Percentiles rank a stretch among this genome's conserved stretches.
These are phyloP conservation scores for Pteria penguin DNA, from an alignment of 2,888 invertebrate genomes.

Conservation along the genomic window DNA sequence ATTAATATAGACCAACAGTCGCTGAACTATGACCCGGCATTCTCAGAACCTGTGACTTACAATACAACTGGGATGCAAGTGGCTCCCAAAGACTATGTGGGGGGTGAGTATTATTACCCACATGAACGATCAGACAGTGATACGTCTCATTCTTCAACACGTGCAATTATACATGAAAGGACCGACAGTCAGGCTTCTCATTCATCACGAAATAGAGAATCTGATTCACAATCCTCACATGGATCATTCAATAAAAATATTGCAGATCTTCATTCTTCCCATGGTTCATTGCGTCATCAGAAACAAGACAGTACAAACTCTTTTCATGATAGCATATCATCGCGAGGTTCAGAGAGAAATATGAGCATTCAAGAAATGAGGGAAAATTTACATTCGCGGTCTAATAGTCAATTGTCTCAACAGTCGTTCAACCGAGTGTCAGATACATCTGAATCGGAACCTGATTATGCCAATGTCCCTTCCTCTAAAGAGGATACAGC, in stretches of 20 bases:
- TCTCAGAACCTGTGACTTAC: conserved; percentile 42
- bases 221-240: conserved; percentile 81
- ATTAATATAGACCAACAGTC: conserved; percentile 66
- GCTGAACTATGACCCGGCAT: conserved; percentile 52
- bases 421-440: conserved; percentile 37
- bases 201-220: conserved; percentile 66
- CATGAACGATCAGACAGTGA: conserved; percentile 75
- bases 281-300: conserved; percentile 74
- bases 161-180: conserved; percentile 58
- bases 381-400: conserved; percentile 47
- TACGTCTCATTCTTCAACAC: conserved; percentile 76
- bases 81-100: conserved; percentile 65
- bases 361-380: conserved; percentile 43
- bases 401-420: conserved; percentile 60
- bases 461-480: conserved; percentile 77
- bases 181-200: conserved; percentile 70
- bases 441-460: conserved; percentile 62
- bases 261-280: conserved; percentile 75
- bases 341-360: conserved; percentile 61
- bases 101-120: conserved; percentile 58
- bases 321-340: conserved; percentile 69
- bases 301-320: conserved; percentile 69
- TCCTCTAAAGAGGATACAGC: conserved; percentile 55
- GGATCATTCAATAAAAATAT: conserved; percentile 82
- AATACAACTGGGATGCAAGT: conserved; percentile 65